These are phyloP conservation scores for Acleris literana DNA, from an alignment of 2,888 invertebrate species.

Conservation along the genomic window DNA sequence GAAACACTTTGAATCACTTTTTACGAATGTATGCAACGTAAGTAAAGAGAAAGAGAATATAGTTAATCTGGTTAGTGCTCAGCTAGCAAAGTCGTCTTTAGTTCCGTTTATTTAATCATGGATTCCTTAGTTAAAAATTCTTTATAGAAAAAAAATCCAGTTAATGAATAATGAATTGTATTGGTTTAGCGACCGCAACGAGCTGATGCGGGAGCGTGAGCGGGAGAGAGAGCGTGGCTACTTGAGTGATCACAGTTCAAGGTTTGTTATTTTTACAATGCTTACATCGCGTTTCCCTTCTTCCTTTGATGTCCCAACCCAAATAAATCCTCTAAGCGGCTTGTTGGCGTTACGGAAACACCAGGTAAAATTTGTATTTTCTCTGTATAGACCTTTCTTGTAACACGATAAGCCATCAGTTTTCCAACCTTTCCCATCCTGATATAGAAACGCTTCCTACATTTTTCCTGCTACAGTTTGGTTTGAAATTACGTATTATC, in stretches of 20 bases:
- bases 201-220: slow-evolving; percentile 90
- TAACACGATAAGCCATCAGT: slow-evolving; percentile 20
- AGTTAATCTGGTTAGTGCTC: too few relatives aligned
- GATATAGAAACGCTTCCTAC: too few relatives aligned
- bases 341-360: slow-evolving; percentile 15
- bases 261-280: slow-evolving; percentile 68
- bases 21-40: too few relatives aligned
- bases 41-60: too few relatives aligned
- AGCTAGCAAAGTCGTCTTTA: too few relatives aligned
- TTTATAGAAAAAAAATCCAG: slow-evolving; percentile 7
- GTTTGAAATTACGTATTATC: too few relatives aligned
- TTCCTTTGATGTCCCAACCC: slow-evolving; percentile 25
- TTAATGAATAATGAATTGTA: slow-evolving; percentile 37
- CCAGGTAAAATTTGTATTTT: slow-evolving; percentile 8
- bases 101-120: neutral
- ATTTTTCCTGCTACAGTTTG: too few relatives aligned
- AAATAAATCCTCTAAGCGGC: slow-evolving; percentile 18
- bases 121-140: slow-evolving; percentile 1
- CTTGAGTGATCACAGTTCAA: slow-evolving; percentile 91
- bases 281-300: neutral
- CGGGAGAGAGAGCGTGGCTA: slow-evolving; percentile 88
- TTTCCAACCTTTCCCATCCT: neutral
- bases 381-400: slow-evolving; percentile 8
- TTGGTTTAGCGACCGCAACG: slow-evolving; percentile 90
- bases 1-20: too few relatives aligned